Evolutionary conservation across 37 sponge, comb jelly and placozoan genomes (phyloP).

Genomic region (Halisarca cf. caerulea): DNA sequence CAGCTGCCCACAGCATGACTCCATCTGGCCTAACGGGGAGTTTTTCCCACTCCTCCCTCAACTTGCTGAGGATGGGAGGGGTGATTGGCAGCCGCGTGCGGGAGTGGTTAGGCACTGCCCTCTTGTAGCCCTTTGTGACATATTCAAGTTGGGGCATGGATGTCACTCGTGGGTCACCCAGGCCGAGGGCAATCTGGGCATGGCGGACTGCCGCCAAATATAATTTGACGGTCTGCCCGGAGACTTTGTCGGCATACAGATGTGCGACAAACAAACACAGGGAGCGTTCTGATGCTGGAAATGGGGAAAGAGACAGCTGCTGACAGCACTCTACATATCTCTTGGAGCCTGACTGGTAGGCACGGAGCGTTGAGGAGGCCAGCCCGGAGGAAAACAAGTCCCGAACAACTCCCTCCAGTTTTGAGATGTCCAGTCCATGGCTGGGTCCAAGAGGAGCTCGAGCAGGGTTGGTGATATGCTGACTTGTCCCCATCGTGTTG

Average conservation of each 20-base stretch:
- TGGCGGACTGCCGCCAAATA: too few species aligned
- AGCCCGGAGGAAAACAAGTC: slow-evolving; percentile 17
- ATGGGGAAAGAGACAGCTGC: background rate
- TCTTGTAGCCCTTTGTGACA: slow-evolving; percentile 13
- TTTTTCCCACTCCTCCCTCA: background rate
- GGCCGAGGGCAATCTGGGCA: slow-evolving; percentile 30
- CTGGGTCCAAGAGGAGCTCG: slow-evolving; percentile 12
- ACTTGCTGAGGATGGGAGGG: too few species aligned
- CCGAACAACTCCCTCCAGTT: slow-evolving; percentile 38
- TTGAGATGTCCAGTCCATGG: slow-evolving; percentile 40
- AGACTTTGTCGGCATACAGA: background rate
- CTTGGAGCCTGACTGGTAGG: background rate
- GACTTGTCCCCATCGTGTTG: background rate
- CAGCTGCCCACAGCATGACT: background rate
- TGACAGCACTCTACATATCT: background rate
- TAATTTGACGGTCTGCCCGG: slow-evolving; percentile 5
- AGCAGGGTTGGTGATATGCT: background rate
- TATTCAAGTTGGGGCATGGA: slow-evolving; percentile 29
- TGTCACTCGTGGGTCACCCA: slow-evolving; percentile 4
- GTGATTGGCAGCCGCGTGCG: too few species aligned
- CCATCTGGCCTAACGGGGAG: background rate
- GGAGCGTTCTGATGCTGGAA: slow-evolving; percentile 28
- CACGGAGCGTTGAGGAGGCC: slow-evolving; percentile 30
- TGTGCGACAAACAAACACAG: background rate
- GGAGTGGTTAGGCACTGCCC: background rate